These are phyloP conservation scores for Himalopsyche japonica DNA, from an alignment of 2,888 invertebrate genomes.

Conservation along the genomic window DNA sequence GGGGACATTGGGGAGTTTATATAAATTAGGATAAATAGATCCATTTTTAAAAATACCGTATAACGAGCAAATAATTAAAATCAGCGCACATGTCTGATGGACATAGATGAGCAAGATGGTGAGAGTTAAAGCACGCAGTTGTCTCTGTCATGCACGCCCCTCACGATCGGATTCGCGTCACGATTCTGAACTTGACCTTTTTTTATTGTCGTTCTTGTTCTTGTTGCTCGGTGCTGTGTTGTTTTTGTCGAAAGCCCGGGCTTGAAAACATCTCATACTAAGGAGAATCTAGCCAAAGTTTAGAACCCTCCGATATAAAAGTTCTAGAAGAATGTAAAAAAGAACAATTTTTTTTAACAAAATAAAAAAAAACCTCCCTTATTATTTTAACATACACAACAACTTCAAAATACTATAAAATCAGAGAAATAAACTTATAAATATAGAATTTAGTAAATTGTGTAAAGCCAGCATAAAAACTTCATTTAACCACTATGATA, in stretches of 20 bases:
- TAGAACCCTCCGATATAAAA: not conserved
- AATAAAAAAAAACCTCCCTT: too few relatives aligned
- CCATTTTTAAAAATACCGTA: not conserved
- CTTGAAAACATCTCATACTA: not conserved
- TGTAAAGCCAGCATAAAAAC: too few relatives aligned
- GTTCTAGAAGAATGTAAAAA: too few relatives aligned
- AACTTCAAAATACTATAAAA: too few relatives aligned
- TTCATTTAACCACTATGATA: too few relatives aligned
- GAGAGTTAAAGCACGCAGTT: not conserved
- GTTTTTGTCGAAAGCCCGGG: not conserved
- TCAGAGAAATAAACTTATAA: too few relatives aligned
- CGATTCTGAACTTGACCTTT: slow-evolving; percentile 35
- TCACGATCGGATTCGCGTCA: slow-evolving; percentile 30
- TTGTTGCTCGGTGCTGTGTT: slow-evolving; percentile 4
- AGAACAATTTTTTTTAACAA: too few relatives aligned
- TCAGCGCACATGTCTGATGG: slow-evolving; percentile 9
- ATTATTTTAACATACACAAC: too few relatives aligned
- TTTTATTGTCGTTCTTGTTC: slow-evolving; percentile 8
- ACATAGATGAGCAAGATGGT: not conserved
- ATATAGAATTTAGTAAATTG: too few relatives aligned
- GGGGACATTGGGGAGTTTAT: too few relatives aligned
- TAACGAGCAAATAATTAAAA: slow-evolving; percentile 5
- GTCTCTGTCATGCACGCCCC: slow-evolving; percentile 1
- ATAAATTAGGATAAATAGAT: too few relatives aligned
- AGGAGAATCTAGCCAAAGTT: not conserved